phyloP scores from a whole-genome alignment of 2,888 invertebrate species.

The Smittia sp. region DNA sequence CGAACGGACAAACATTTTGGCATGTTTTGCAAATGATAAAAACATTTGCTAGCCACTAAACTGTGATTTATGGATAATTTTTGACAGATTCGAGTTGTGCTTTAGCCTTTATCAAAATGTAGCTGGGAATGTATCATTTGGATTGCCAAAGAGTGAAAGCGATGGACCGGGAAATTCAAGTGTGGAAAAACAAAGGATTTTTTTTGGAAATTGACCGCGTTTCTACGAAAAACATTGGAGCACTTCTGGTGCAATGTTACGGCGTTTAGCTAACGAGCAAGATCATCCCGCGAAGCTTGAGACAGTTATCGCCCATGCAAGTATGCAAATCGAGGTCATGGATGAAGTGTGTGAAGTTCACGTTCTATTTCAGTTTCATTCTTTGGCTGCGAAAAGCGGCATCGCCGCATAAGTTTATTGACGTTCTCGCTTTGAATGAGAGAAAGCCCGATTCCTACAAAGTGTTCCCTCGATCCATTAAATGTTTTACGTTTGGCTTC shows the following conservation, averaged over 20 bases:
- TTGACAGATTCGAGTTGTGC: not conserved
- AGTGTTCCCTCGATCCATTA: slow-evolving; percentile 15
- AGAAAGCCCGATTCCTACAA: too few species aligned
- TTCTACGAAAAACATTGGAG: too few species aligned
- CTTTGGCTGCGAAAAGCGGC: not conserved
- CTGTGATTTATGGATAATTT: not conserved
- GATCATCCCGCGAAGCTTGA: not conserved
- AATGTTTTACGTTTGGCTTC: not conserved
- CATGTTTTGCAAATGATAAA: not conserved
- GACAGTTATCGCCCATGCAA: not conserved
- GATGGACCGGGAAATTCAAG: too few species aligned
- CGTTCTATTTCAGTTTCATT: slow-evolving; percentile 6
- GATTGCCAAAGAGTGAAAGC: too few species aligned
- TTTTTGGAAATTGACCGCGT: too few species aligned
- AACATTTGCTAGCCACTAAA: not conserved
- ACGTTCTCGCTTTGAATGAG: not conserved
- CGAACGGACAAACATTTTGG: not conserved
- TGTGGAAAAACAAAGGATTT: too few species aligned
- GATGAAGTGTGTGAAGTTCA: slow-evolving; percentile 24
- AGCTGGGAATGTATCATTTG: too few species aligned
- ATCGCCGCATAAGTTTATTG: slow-evolving; percentile 7
- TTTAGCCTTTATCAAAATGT: too few species aligned
- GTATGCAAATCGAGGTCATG: slow-evolving; percentile 7
- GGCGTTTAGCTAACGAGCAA: not conserved
- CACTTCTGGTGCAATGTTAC: too few species aligned